Evolutionary conservation across 2,113 vertebrate species (phyloP).

Genomic region (Phaethon lepturus): DNA sequence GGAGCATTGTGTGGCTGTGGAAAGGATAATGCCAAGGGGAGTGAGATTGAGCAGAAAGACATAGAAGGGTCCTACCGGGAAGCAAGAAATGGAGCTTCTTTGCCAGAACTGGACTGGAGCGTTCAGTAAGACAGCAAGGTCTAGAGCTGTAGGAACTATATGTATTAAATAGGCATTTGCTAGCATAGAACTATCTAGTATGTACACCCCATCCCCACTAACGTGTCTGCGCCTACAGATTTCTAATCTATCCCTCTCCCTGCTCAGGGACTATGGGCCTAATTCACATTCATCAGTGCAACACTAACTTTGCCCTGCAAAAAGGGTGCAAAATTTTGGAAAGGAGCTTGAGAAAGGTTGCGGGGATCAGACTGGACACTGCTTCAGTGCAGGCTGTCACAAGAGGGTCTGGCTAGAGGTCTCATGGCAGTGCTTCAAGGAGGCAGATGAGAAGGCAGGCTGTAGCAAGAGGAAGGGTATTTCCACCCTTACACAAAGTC

Average conservation of each 20-base stretch:
- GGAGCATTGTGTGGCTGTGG: neutral
- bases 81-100: neutral
- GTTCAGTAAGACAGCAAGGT: neutral
- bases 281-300: neutral
- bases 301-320: too few species aligned
- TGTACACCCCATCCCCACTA: too few species aligned
- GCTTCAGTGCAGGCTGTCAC: neutral
- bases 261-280: neutral
- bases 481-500: neutral
- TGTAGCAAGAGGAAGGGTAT: neutral
- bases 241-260: neutral
- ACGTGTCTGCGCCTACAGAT: neutral
- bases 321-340: neutral
- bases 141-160: neutral
- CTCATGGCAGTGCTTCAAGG: neutral
- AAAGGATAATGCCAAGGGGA: neutral
- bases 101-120: neutral
- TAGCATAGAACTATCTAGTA: neutral
- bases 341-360: neutral
- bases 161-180: neutral
- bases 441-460: neutral
- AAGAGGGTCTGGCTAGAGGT: neutral
- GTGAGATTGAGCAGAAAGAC: neutral
- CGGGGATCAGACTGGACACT: rapidly evolving
- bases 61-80: neutral